Percentiles rank a stretch among this genome's conserved stretches.
Evolutionary conservation across 2,888 invertebrate species (phyloP).

Genomic region (Mallateleia sp.): DNA sequence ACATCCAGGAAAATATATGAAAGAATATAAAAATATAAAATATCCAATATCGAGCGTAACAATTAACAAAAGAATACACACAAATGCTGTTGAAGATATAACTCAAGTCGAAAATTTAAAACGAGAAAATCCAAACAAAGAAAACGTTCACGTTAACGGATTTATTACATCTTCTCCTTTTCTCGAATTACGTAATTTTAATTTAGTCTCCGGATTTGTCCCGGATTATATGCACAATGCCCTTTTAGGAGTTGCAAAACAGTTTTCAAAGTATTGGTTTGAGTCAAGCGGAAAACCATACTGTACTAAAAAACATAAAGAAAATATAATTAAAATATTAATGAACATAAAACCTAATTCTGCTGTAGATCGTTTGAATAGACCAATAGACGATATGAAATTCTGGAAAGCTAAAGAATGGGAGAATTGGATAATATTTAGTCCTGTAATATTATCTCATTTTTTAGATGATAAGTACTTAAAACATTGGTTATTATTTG

Average conservation of each 20-base stretch:
- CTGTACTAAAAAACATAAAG: constrained; percentile 17
- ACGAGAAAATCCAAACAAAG: constrained; percentile 3
- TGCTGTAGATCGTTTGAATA: constrained; percentile 43
- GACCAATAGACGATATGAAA: constrained; percentile 40
- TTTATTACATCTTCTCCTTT: too few relatives aligned
- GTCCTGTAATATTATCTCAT: constrained; percentile 52
- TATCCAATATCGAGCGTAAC: constrained; percentile 28
- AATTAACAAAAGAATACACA: too few relatives aligned
- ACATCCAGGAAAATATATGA: constrained; percentile 56
- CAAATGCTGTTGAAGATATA: too few relatives aligned
- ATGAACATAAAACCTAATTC: constrained; percentile 39
- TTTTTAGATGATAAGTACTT: constrained; percentile 53
- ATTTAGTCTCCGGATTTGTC: constrained; percentile 61
- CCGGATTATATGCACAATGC: constrained; percentile 68
- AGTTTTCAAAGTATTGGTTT: constrained; percentile 71
- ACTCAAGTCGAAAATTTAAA: too few relatives aligned
- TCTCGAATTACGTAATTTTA: too few relatives aligned
- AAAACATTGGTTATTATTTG: constrained; percentile 72
- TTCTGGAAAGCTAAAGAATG: constrained; percentile 71
- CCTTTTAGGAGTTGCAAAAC: constrained; percentile 44
- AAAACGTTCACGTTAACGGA: too few relatives aligned
- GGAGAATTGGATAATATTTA: constrained; percentile 71
- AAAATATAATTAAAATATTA: constrained; percentile 11
- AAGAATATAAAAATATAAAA: background rate
- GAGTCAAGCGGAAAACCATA: background rate